Evolutionary conservation across 2,888 invertebrate genomes (phyloP).

Genomic region (Anthoptus insignis): DNA sequence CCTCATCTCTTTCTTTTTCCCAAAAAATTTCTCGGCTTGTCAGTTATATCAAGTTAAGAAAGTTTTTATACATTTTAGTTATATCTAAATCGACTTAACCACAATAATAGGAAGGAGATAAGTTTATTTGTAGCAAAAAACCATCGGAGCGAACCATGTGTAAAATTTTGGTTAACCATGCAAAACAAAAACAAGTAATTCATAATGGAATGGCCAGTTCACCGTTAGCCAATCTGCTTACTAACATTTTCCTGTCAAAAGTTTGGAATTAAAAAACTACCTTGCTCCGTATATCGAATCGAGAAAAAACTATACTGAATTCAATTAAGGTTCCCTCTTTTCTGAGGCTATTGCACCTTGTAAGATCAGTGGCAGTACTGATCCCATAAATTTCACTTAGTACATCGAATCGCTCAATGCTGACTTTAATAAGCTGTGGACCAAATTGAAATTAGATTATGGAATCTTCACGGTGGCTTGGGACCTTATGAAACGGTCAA

Average conservation of each 20-base stretch:
- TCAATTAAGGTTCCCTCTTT: slow-evolving; percentile 79
- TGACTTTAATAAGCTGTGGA: slow-evolving; percentile 72
- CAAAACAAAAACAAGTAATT: slow-evolving; percentile 33
- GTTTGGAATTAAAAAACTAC: slow-evolving; percentile 54
- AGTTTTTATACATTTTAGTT: not conserved
- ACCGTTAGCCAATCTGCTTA: slow-evolving; percentile 53
- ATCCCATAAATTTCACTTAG: slow-evolving; percentile 67
- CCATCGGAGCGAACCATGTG: slow-evolving; percentile 14
- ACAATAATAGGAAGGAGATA: slow-evolving; percentile 3
- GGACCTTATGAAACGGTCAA: slow-evolving; percentile 79
- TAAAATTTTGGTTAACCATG: slow-evolving; percentile 27
- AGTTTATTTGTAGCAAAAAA: slow-evolving; percentile 10
- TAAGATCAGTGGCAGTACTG: slow-evolving; percentile 74
- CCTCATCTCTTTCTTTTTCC: not conserved
- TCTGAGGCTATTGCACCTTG: slow-evolving; percentile 70
- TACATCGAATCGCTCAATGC: slow-evolving; percentile 75
- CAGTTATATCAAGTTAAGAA: slow-evolving; percentile 2
- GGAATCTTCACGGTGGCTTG: slow-evolving; percentile 74
- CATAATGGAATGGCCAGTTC: slow-evolving; percentile 39
- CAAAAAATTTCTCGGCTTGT: not conserved
- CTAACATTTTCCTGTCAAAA: slow-evolving; percentile 48
- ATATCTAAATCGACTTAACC: slow-evolving; percentile 5
- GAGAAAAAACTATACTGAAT: slow-evolving; percentile 71
- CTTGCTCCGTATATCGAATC: slow-evolving; percentile 59
- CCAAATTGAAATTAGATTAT: slow-evolving; percentile 84